Base-by-base conservation (phyloP, 2,113 vertebrate genomes). In the Mastomys natalensis region DNA sequence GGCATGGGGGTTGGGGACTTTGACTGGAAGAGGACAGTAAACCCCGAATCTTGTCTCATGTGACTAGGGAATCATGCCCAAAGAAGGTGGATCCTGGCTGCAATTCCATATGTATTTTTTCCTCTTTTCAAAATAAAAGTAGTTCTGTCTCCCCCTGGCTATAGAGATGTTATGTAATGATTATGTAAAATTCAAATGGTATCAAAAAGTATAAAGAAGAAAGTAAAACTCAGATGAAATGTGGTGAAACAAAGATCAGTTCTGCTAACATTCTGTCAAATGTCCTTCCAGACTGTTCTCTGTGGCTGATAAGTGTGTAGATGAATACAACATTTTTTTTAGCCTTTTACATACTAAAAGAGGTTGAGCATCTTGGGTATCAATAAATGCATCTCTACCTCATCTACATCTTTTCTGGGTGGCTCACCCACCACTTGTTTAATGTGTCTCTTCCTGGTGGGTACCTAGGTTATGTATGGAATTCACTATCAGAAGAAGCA, bases 111-210 rank as follows among this genome's bases (percentile, higher is more conserved):
- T 96, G 8, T 85, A 51, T 76, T 85, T 90, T 95, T 95, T 94
- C 89, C 58, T 86, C 68, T 91, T 94, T 97, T 74, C 55, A 95
- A 94, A 96, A 93, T 91, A 94, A 93, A 96, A 96, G 70, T 87
- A 93, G 60, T 74, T 84, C 92, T 89, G 51, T 80, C 94, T 78
- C 51, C 77, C 45, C 13, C 78, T 43, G 29, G 74, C 94, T 89
- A 95, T 89, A 95, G 91, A 84, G n/a, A 74, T 53, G 86, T 95
- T 95, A 96, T 43, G 48, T 96, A 92, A 97, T 73, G 86, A 91
- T 95, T 92, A 86, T 92, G 87, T 90, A 97, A 97, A 92, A 91
- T 95, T 94, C 91, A 96, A 90, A 93, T 78, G 48, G 55, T 92
- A 90, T 76, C 60, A 66, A 58, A 94, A 95, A 92, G 66, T 88